Evolutionary conservation across 2,797 vertebrate species (phyloP), one percentile per base, ranked within the genome.

Genomic region (Peromyscus aztecus): DNA sequence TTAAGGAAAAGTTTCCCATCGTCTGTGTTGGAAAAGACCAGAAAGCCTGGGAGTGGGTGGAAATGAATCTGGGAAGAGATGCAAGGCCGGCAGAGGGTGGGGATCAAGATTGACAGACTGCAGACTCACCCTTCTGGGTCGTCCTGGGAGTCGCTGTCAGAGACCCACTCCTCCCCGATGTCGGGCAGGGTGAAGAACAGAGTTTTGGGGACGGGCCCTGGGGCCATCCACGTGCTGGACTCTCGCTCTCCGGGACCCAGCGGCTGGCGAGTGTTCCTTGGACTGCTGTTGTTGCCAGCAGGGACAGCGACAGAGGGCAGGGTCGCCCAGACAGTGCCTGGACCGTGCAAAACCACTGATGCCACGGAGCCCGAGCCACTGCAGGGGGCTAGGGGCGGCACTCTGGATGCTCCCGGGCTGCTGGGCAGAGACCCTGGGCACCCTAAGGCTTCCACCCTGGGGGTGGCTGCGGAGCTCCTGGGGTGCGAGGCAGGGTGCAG

Each of bases 161-260:
- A 96, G 43, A 69, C 83, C 92, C 89, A 81, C 89, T 98, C 99
- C 89, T 99, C 98, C 3, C 98, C 98, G 71, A 98, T 98, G 96
- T 92, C 98, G 0, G 98, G 98, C 92, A 98, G 95, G 23, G 97
- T 89, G 93, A 97, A 94, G 95, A 97, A 12, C 46, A 97, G 97
- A 90, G 95, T 65, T 95, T 69, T 95, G 85, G 65, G 40, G 94
- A 89, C 78, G 31, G 90, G 55, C 11, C 49, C 97, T 0, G 96
- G 40, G 4, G 94, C 29, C 34, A 49, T 61, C 87, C 96, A 69
- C 0, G 59, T 40, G 40, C 49, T 46, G 37, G 82, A 31, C 34
- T 98, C 97, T 23, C 43, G 65, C 8, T 94, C 95, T 3, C 21
- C 67, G 0, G 71, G 80, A 17, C 84, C 73, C 0, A 73, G 9